A percentile compares a stretch with the other conserved stretches of the same genome.
These are phyloP conservation scores for Anoplolepis gracilipes DNA, from an alignment of 1,140 invertebrate species.

Conservation along the genomic window DNA sequence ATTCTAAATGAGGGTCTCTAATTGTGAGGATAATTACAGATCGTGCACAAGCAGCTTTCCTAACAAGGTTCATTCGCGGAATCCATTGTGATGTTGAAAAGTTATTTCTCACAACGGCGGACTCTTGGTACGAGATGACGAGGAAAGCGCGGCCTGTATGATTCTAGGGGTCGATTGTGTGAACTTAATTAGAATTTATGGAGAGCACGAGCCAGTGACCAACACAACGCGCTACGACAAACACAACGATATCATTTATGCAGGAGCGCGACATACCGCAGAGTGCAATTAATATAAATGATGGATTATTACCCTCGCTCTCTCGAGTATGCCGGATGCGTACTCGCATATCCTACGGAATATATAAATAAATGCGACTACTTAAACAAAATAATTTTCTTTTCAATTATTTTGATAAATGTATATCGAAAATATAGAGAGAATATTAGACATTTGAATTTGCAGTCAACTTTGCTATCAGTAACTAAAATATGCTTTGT, in stretches of 20 bases:
- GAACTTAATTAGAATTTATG: conserved; percentile 84
- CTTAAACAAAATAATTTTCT: conserved; percentile 28
- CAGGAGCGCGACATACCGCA: conserved; percentile 75
- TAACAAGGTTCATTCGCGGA: neutral
- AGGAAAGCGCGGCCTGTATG: conserved; percentile 36
- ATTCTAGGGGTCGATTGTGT: conserved; percentile 77
- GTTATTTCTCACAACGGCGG: conserved; percentile 8
- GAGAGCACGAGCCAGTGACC: conserved; percentile 73
- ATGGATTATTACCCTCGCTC: conserved; percentile 78
- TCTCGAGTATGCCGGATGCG: conserved; percentile 73
- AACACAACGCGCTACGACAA: conserved; percentile 70
- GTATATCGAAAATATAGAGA: neutral
- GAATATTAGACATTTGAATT: neutral
- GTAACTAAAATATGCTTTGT: neutral
- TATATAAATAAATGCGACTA: conserved; percentile 24
- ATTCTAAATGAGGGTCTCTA: neutral
- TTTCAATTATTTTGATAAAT: conserved; percentile 21
- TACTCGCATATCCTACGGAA: conserved; percentile 58
- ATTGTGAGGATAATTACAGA: conserved; percentile 18
- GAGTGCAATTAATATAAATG: conserved; percentile 84
- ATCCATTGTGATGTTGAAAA: neutral
- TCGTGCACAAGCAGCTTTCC: neutral
- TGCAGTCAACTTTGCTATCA: neutral
- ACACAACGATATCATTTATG: conserved; percentile 81
- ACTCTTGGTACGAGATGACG: neutral